Conservation (phyloP, 2,888 invertebrate species). For the Dryococelus australis region DNA sequence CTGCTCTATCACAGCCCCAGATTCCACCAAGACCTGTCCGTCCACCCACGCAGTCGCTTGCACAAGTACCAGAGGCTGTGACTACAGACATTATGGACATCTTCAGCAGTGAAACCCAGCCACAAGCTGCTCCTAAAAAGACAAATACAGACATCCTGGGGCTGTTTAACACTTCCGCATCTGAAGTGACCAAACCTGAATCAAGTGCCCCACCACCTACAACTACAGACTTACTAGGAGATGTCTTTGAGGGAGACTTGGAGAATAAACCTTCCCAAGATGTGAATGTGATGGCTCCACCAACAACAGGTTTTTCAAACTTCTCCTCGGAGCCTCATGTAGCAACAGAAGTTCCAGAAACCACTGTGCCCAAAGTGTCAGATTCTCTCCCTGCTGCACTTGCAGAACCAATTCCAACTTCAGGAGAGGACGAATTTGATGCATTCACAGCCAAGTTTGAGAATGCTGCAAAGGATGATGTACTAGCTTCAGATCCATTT, state of each 20-base stretch:
- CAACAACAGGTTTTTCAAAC: not conserved
- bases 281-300: constrained; percentile 25
- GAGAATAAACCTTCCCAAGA: not conserved
- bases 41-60: constrained; percentile 41
- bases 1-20: constrained; percentile 42
- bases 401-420: not conserved
- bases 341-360: not conserved
- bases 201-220: constrained; percentile 12
- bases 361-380: constrained; percentile 11
- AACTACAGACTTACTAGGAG: constrained; percentile 49
- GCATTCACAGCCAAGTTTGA: constrained; percentile 92
- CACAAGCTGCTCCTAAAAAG: constrained; percentile 31
- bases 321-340: not conserved
- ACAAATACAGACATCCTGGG: constrained; percentile 43
- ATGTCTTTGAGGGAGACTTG: constrained; percentile 54
- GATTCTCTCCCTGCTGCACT: not conserved
- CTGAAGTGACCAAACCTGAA: not conserved
- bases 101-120: constrained; percentile 46
- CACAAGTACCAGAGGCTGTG: constrained; percentile 46
- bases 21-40: constrained; percentile 36
- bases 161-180: constrained; percentile 35
- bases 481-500: constrained; percentile 49
- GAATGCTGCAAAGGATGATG: constrained; percentile 60
- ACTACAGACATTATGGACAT: constrained; percentile 50
- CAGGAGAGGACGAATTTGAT: constrained; percentile 73